Base-by-base conservation (phyloP, 1,140 invertebrate genomes). In the Harlomillsia oculata region DNA sequence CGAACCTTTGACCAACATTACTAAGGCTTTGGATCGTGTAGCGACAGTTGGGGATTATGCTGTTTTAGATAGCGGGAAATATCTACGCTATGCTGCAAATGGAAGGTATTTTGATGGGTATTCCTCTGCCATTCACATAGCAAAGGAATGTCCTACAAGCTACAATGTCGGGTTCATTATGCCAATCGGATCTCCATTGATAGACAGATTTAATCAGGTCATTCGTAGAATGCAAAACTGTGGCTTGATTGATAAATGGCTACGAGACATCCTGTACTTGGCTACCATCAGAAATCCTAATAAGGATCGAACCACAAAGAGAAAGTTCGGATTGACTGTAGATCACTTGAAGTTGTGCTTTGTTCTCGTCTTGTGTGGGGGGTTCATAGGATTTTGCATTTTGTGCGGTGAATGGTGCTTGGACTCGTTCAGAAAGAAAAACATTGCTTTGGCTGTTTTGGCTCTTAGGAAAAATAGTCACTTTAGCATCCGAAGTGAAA, bases 171-270 rank as follows among this genome's bases (percentile, higher is more conserved):
- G 63, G 1, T 60, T 65, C 37, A 48, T 44, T 18, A 37, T 60
- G 26, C 63, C 63, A 1, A 56, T 60, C 39, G 63, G 63, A 14
- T 62, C 59, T 11, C 60, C 63, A 8, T 62, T 59, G 26, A n/a
- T 56, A 5, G 63, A 65, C 11, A 45, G 51, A 39, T 53, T 65
- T 36, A 65, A 65, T 55, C 39, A 53, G 39, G 25, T 61, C 2
- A 56, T 59, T 16, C 46, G 53, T 16, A 23, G 56, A 4, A 56
- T 65, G 49, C 59, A 62, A 41, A 65, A 60, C 46, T 56, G 56
- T 21, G 63, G 63, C 2, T 26, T 65, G 1, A 62, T 65, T 39
- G 56, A 65, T 1, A 54, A 65, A 20, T 65, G 63, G 63, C 32
- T 62, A 5, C 20, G 41, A 11, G 60, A 65, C 29, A 54, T 65